These are phyloP conservation scores for Smutsia gigantea DNA, from an alignment of 2,797 vertebrate species.

Conservation along the genomic window DNA sequence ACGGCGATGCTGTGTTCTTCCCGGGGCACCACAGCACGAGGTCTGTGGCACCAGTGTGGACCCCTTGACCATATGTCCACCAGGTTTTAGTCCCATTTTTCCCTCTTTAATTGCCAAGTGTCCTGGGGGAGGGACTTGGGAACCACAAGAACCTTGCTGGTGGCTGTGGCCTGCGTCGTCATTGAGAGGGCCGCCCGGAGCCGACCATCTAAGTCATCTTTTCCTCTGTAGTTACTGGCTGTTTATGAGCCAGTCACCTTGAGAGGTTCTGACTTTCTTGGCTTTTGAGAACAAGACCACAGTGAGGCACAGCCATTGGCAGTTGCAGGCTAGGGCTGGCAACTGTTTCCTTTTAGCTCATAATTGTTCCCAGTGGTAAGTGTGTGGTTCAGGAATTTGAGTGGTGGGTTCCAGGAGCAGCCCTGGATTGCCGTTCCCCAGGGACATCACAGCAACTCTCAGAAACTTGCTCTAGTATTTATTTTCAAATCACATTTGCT, in stretches of 20 bases:
- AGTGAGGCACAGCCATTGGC: background rate
- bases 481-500: background rate
- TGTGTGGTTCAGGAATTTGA: too few relatives aligned
- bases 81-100: background rate
- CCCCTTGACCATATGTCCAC: background rate
- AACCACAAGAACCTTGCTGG: too few relatives aligned
- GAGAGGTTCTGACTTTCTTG: background rate
- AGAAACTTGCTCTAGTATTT: background rate
- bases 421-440: background rate
- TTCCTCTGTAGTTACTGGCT: background rate
- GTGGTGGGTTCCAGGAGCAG: too few relatives aligned
- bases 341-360: background rate
- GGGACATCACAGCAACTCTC: background rate
- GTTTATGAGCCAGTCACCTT: background rate
- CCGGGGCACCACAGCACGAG: fast-evolving
- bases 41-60: fast-evolving
- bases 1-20: fast-evolving
- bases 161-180: fast-evolving
- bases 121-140: background rate
- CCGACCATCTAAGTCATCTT: background rate
- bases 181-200: fast-evolving
- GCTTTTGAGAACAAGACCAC: background rate
- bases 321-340: background rate
- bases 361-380: background rate
- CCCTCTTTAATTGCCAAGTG: fast-evolving